Evolutionary conservation across 1,140 invertebrate genomes (phyloP).

Genomic region (Lordiphosa stackelbergi): DNA sequence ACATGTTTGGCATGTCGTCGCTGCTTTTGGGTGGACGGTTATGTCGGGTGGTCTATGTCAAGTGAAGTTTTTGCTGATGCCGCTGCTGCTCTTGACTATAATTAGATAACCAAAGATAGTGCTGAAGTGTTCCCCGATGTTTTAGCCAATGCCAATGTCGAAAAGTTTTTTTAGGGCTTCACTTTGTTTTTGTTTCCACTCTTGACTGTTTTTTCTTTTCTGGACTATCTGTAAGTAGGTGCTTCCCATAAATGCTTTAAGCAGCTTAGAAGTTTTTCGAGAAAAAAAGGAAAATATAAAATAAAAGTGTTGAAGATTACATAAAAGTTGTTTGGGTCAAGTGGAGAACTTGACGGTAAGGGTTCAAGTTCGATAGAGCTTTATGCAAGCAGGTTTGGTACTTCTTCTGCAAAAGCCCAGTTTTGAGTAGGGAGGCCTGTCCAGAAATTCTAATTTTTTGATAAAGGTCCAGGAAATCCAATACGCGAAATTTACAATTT

Average conservation of each 20-base stretch:
- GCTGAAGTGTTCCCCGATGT: background rate
- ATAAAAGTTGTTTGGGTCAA: slow-evolving; percentile 45
- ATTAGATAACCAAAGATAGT: slow-evolving; percentile 28
- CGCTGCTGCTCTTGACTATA: slow-evolving; percentile 35
- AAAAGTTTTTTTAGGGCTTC: slow-evolving; percentile 49
- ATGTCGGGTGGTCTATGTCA: slow-evolving; percentile 19
- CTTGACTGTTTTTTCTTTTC: no score
- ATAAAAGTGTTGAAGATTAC: slow-evolving; percentile 46
- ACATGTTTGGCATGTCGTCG: slow-evolving; percentile 35
- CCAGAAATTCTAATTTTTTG: no score
- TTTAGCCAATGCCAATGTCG: slow-evolving; percentile 10
- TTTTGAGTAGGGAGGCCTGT: no score
- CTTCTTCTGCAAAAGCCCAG: no score
- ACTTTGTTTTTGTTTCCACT: slow-evolving; percentile 6
- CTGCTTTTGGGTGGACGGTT: slow-evolving; percentile 7
- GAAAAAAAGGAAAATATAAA: background rate
- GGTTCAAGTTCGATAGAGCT: no score
- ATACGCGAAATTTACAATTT: no score
- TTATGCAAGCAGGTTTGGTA: no score
- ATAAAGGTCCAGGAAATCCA: no score
- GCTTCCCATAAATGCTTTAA: slow-evolving; percentile 22
- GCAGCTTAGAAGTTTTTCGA: slow-evolving; percentile 35
- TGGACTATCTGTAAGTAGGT: slow-evolving; percentile 21
- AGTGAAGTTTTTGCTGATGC: slow-evolving; percentile 20
- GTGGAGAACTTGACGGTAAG: slow-evolving; percentile 3